A percentile compares a stretch with the other conserved stretches of the same genome.
Conservation (phyloP, 23 tunicate genomes). For the Styela clava region DNA sequence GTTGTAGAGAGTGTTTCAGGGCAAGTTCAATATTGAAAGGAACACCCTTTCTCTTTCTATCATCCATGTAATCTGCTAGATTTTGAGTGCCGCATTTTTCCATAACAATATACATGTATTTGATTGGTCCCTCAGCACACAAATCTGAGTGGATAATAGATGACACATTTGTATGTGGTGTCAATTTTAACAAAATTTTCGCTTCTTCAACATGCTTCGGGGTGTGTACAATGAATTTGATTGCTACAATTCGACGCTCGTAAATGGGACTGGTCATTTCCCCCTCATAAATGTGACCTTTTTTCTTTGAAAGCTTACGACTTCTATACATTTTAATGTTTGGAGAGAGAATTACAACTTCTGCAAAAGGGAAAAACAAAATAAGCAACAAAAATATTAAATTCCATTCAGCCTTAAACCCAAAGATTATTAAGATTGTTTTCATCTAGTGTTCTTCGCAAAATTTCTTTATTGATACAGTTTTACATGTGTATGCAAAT, state of each 20-base stretch:
- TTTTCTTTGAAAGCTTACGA: too few relatives aligned
- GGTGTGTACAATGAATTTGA: not conserved
- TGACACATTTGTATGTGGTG: slow-evolving; percentile 1
- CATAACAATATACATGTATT: slow-evolving; percentile 1
- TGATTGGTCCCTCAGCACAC: not conserved
- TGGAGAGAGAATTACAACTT: too few relatives aligned
- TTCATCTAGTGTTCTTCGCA: too few relatives aligned
- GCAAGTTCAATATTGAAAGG: not conserved
- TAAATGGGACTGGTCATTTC: too few relatives aligned
- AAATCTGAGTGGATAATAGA: not conserved
- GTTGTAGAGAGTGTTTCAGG: not conserved
- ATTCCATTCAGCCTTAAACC: too few relatives aligned
- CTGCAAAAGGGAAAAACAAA: too few relatives aligned
- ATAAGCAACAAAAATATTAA: too few relatives aligned
- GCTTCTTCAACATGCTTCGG: not conserved
- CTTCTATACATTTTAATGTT: too few relatives aligned
- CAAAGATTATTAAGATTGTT: too few relatives aligned
- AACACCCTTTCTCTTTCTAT: not conserved
- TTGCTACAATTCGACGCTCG: not conserved
- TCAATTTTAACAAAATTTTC: not conserved
- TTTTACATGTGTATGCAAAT: too few relatives aligned
- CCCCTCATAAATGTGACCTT: too few relatives aligned
- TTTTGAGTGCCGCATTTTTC: not conserved
- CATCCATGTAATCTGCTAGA: not conserved
- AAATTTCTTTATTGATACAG: too few relatives aligned